Percentiles rank a stretch among this genome's conserved stretches.
Evolutionary conservation across 2,113 vertebrate genomes (phyloP).

Genomic region (Phaethornis superciliosus): DNA sequence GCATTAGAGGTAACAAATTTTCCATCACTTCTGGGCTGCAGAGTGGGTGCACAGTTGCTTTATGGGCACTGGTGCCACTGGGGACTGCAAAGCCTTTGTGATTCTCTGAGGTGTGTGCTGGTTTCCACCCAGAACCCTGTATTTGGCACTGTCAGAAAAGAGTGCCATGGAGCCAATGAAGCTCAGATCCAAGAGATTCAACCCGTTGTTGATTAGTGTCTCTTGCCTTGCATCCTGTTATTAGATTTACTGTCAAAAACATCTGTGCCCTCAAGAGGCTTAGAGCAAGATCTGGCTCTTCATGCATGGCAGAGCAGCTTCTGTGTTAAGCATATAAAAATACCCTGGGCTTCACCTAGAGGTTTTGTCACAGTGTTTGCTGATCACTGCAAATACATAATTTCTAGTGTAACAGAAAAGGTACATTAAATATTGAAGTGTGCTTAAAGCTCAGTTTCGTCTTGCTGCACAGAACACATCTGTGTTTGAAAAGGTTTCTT

Average conservation of each 20-base stretch:
- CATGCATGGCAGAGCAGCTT: background rate
- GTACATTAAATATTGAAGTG: background rate
- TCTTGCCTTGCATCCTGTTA: background rate
- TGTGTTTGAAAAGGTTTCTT: background rate
- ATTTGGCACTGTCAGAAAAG: background rate
- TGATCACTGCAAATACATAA: background rate
- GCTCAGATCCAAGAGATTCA: background rate
- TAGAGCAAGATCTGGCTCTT: background rate
- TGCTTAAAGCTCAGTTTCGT: background rate
- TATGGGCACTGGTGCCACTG: background rate
- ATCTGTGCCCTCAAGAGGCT: background rate
- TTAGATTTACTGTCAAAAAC: background rate
- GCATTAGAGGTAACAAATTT: slow-evolving; percentile 53
- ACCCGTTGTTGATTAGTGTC: background rate
- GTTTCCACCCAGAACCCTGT: background rate
- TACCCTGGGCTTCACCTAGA: background rate
- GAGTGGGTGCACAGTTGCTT: background rate
- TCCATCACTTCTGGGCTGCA: slow-evolving; percentile 7
- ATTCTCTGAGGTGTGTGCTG: background rate
- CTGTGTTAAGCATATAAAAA: background rate
- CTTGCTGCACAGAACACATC: background rate
- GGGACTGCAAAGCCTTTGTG: background rate
- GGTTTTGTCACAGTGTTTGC: background rate
- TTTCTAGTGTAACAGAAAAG: slow-evolving; percentile 1
- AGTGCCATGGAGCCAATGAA: background rate